phyloP scores from a whole-genome alignment of 2,888 invertebrate species.

The Digitonthophagus gazella region DNA sequence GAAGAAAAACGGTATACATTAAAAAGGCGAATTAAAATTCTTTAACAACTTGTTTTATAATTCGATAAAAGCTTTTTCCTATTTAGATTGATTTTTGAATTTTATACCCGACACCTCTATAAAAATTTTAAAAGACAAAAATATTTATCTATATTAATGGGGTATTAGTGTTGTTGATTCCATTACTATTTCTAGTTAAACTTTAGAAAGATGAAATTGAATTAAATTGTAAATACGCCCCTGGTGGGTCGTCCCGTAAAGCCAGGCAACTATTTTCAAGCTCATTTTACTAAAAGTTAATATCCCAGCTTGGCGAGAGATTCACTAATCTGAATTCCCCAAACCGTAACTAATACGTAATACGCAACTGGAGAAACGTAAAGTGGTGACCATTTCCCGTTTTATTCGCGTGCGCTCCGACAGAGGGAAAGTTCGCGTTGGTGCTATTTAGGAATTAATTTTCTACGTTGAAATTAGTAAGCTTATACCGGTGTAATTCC shows the following conservation, averaged over 20 bases:
- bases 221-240: background rate
- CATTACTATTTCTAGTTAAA: background rate
- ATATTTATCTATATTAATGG: no score
- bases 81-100: no score
- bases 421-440: slow-evolving; percentile 1
- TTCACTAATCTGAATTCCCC: background rate
- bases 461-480: slow-evolving; percentile 18
- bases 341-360: slow-evolving; percentile 15
- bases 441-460: slow-evolving; percentile 19
- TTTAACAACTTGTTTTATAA: no score
- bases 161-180: no score
- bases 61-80: no score
- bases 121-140: no score
- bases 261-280: background rate
- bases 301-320: background rate
- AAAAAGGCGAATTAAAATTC: no score
- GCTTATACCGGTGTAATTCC: slow-evolving; percentile 20
- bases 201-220: background rate
- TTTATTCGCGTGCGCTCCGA: slow-evolving; percentile 2
- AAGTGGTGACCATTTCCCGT: slow-evolving; percentile 7
- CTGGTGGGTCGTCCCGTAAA: background rate
- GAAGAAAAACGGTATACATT: no score
- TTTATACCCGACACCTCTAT: no score
- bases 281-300: background rate
- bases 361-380: background rate